Percentiles rank a stretch among this genome's conserved stretches.
phyloP scores from a whole-genome alignment of 64 coral and sea anemone species.

The Montipora foliosa region DNA sequence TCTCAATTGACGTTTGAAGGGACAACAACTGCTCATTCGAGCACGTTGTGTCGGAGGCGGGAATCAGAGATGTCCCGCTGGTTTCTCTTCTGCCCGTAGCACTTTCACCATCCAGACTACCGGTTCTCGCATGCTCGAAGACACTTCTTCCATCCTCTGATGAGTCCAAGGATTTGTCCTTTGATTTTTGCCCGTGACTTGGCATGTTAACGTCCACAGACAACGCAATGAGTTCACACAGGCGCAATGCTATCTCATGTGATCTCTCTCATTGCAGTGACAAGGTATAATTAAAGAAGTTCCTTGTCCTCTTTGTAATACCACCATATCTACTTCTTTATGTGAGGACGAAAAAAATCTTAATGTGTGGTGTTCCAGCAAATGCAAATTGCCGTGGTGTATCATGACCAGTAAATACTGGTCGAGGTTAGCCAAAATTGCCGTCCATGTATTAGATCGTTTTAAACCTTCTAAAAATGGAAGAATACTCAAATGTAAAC shows the following conservation, averaged over 20 bases:
- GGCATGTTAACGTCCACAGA: too few relatives aligned
- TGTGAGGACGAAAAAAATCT: too few relatives aligned
- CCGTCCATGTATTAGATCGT: too few relatives aligned
- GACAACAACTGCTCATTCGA: slow-evolving; percentile 15
- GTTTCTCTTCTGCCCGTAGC: neutral
- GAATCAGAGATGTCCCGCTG: neutral
- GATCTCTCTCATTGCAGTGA: too few relatives aligned
- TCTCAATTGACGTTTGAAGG: neutral
- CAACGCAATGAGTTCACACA: neutral
- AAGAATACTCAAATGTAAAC: too few relatives aligned
- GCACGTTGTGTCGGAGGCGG: slow-evolving; percentile 5
- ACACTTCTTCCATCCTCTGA: neutral
- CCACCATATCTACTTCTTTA: too few relatives aligned
- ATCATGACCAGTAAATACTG: too few relatives aligned
- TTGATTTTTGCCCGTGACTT: neutral
- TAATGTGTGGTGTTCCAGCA: too few relatives aligned
- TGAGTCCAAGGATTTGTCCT: neutral
- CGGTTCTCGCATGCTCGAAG: neutral
- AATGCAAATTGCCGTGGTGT: too few relatives aligned
- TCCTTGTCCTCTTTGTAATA: too few relatives aligned
- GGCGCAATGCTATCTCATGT: neutral
- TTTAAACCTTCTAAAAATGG: too few relatives aligned
- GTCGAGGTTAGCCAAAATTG: too few relatives aligned
- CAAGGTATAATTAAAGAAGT: neutral
- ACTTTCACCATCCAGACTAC: neutral